Percentiles rank a stretch among this genome's conserved stretches.
Conservation (phyloP, 2,888 invertebrate species). For the Microdon myrmicae region DNA sequence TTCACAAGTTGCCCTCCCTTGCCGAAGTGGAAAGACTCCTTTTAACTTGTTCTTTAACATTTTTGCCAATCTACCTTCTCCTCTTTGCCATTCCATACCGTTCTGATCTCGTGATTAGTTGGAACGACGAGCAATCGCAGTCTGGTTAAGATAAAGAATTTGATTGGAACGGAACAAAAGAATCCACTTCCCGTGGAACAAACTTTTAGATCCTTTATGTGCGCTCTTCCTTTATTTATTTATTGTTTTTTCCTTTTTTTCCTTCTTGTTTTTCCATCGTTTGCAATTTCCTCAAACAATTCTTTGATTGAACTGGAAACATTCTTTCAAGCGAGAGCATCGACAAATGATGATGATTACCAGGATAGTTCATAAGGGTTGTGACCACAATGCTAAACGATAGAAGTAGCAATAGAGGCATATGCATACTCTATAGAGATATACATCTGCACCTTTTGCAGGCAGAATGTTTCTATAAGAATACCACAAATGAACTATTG, state of each 20-base stretch:
- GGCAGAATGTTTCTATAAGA: too few species aligned
- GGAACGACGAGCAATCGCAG: slow-evolving; percentile 34
- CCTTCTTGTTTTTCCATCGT: slow-evolving; percentile 10
- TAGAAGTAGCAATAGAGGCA: too few species aligned
- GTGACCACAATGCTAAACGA: too few species aligned
- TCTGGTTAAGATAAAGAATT: slow-evolving; percentile 46
- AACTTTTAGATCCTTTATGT: too few species aligned
- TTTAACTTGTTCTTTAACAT: too few species aligned
- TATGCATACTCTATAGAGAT: too few species aligned
- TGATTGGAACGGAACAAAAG: slow-evolving; percentile 39
- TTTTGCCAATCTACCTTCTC: slow-evolving; percentile 10
- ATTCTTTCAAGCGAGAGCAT: slow-evolving; percentile 40
- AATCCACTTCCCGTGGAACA: slow-evolving; percentile 21
- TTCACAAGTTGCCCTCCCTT: slow-evolving; percentile 26
- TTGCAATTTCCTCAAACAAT: slow-evolving; percentile 42
- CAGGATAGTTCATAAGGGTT: too few species aligned
- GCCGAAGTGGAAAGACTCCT: background rate
- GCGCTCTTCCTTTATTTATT: slow-evolving; percentile 2
- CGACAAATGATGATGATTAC: slow-evolving; percentile 8
- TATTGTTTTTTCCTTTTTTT: background rate
- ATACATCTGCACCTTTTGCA: too few species aligned
- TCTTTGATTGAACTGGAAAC: slow-evolving; percentile 48
- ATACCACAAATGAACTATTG: too few species aligned
- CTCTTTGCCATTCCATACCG: slow-evolving; percentile 1
- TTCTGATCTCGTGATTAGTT: slow-evolving; percentile 40